A percentile compares a stretch with the other conserved stretches of the same genome.
Evolutionary conservation across 2,797 vertebrate species (phyloP).

Genomic region (Adrianichthys oophorus): DNA sequence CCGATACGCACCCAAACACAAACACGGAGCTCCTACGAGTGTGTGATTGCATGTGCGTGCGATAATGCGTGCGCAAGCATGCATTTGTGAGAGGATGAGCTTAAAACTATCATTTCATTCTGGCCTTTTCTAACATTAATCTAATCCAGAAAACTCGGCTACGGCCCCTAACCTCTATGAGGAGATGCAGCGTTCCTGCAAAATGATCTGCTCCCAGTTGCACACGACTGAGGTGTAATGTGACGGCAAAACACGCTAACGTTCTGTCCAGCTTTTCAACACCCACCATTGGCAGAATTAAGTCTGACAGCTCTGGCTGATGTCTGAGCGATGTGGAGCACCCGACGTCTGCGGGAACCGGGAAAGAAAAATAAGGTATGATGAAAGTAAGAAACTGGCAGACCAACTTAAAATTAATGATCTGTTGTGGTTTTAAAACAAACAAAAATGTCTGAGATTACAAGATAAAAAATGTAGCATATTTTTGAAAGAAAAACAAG

Average conservation of each 20-base stretch:
- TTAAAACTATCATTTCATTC: conserved; percentile 63
- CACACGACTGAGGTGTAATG: no score
- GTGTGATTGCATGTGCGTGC: conserved; percentile 58
- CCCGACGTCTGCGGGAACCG: conserved; percentile 35
- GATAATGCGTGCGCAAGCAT: conserved; percentile 21
- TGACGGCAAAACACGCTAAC: conserved; percentile 56
- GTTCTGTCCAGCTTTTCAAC: conserved; percentile 62
- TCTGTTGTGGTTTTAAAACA: conserved; percentile 33
- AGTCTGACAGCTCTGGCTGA: conserved; percentile 74
- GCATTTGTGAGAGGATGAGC: conserved; percentile 51
- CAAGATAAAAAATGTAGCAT: not conserved
- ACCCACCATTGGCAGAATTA: conserved; percentile 72
- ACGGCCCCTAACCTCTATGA: conserved; percentile 39
- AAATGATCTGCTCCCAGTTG: conserved; percentile 30
- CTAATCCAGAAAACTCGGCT: conserved; percentile 42
- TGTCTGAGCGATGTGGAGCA: conserved; percentile 39
- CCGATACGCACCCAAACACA: conserved; percentile 54
- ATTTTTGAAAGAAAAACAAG: conserved; percentile 4
- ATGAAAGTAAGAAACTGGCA: conserved; percentile 47
- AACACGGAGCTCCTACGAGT: conserved; percentile 62
- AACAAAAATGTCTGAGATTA: no score
- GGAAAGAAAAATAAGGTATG: conserved; percentile 21
- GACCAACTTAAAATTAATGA: conserved; percentile 49
- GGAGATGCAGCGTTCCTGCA: conserved; percentile 48
- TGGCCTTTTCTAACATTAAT: conserved; percentile 51